Percentiles rank a stretch among this genome's conserved stretches.
Evolutionary conservation across 2,113 vertebrate genomes (phyloP).

Genomic region (Bubo blakistoni): DNA sequence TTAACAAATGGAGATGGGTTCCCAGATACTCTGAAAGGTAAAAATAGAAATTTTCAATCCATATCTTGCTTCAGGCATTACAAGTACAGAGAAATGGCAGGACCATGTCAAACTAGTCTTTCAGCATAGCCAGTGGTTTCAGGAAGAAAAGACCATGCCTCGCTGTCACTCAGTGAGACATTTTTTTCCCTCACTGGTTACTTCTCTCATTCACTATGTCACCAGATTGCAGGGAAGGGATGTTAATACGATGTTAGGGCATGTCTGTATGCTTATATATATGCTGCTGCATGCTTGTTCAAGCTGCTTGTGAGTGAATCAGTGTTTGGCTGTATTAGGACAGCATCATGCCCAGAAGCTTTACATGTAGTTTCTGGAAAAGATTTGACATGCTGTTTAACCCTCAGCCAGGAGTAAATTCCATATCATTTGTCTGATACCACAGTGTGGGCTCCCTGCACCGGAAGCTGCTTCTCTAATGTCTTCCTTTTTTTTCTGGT

Average conservation of each 20-base stretch:
- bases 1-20: not conserved
- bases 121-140: not conserved
- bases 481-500: not conserved
- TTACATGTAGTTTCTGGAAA: not conserved
- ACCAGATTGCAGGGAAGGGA: not conserved
- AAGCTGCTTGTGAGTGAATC: conserved; percentile 3
- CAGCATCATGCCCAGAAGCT: conserved; percentile 23
- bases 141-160: not conserved
- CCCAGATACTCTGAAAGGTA: not conserved
- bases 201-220: not conserved
- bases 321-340: conserved; percentile 23
- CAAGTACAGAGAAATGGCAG: not conserved
- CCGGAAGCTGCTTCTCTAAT: not conserved
- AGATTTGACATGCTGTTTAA: not conserved
- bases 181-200: not conserved
- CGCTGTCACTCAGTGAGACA: not conserved
- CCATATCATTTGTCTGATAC: not conserved
- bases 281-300: not conserved
- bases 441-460: not conserved
- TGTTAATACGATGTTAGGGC: not conserved
- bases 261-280: not conserved
- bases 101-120: not conserved
- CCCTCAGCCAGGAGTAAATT: not conserved
- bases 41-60: not conserved
- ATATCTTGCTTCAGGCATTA: not conserved